Evolutionary conservation across 1,140 invertebrate species (phyloP).

Genomic region (Drosophila sp.): DNA sequence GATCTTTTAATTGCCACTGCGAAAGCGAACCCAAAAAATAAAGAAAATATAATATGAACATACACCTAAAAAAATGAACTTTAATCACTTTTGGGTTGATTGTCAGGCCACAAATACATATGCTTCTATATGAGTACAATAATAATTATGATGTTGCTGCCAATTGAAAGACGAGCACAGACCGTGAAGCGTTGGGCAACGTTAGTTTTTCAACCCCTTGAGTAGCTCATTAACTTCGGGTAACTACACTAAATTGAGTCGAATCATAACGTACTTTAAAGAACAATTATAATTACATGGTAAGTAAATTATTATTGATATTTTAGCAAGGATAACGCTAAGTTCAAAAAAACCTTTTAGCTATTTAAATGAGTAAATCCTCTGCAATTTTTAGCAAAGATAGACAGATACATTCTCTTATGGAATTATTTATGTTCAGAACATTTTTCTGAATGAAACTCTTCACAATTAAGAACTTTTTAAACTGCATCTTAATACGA

Average conservation of each 20-base stretch:
- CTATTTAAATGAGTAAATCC: no score
- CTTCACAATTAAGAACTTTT: no score
- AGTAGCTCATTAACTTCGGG: slow-evolving; percentile 17
- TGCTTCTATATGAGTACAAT: slow-evolving; percentile 10
- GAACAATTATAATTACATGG: no score
- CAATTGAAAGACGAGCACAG: slow-evolving; percentile 54
- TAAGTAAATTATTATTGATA: no score
- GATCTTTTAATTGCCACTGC: slow-evolving; percentile 71
- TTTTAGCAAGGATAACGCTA: no score
- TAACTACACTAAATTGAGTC: neutral
- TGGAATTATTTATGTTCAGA: no score
- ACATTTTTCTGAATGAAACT: no score
- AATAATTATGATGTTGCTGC: slow-evolving; percentile 58
- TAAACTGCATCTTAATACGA: no score
- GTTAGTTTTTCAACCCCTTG: slow-evolving; percentile 36
- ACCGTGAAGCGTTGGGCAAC: slow-evolving; percentile 54
- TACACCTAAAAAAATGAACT: slow-evolving; percentile 73
- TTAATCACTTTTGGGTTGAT: slow-evolving; percentile 57
- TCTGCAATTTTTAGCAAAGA: no score
- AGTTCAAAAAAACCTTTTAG: no score
- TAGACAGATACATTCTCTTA: no score
- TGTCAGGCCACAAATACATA: slow-evolving; percentile 23
- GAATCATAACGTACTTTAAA: neutral
- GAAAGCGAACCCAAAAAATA: neutral
- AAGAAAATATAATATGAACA: no score